Base-by-base conservation (phyloP, 2,888 invertebrate species). In the Ligdia adustata region DNA sequence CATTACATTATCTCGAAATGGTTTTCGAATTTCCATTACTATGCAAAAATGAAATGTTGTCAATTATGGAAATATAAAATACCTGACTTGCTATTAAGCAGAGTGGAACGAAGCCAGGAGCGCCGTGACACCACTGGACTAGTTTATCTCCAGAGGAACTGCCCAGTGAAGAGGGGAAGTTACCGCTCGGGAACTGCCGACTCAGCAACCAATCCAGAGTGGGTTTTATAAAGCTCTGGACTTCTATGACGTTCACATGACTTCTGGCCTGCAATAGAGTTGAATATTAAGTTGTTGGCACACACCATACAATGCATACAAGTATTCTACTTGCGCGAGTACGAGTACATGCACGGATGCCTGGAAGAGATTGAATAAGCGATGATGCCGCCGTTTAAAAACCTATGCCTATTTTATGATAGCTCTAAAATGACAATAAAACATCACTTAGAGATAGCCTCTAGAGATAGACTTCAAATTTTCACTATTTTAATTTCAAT, bases 111-210 rank as follows among this genome's bases (percentile, higher is more conserved):
- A 95, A 95, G 24, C 97, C 97, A 9, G 97, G 96, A 12, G 97
- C 96, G n/a, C 98, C 98, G 75, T 98, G 97, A 82, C 98, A 98
- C 97, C 97, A 98, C 66, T 98, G 98, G 11, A 98, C 93, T 53
- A 97, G 91, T 77, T 92, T 93, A 75, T 98, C 97, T 16, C 91
- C 84, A 16, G 91, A 83, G 29, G 81, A 82, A 54, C 92, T 94
- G 14, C 92, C 94, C 15, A 95, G 61, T 0, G 96, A 96, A 0
- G 97, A 96, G 0, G 95, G 95, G 72, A 94, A 95, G 82, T 95
- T 95, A 1, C 94, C 94, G 60, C 92, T 92, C 5, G 90, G 69
- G 66, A 91, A 93, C 55, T 91, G 90, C 60, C 92, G 79, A 13
- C 70, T 82, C 27, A 92, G 67, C 43, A 95, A 78, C 90, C 93